Percentiles rank a stretch among this genome's conserved stretches.
phyloP scores from a whole-genome alignment of 2,113 vertebrate species.

The Taurulus bubalis region DNA sequence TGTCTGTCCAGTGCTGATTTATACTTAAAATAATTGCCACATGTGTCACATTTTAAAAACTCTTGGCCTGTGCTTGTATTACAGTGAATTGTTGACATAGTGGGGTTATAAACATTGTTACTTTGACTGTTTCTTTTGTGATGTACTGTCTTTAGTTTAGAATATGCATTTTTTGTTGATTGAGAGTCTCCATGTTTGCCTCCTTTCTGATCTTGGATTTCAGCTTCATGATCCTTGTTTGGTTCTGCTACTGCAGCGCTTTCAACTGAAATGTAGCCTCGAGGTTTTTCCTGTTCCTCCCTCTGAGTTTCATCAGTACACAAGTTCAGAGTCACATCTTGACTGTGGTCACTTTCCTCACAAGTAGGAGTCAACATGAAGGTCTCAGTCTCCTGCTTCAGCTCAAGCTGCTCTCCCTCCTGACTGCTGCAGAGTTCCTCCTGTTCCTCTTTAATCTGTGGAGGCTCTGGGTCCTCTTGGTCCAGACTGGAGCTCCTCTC shows the following conservation, averaged over 20 bases:
- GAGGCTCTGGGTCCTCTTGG: slow-evolving; percentile 1
- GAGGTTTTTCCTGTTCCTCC: neutral
- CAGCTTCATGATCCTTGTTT: neutral
- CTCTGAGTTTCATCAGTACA: neutral
- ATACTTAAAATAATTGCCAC: neutral
- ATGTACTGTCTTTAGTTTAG: neutral
- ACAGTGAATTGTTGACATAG: neutral
- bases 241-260: neutral
- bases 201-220: slow-evolving; percentile 14
- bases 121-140: neutral
- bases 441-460: slow-evolving; percentile 6
- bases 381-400: neutral
- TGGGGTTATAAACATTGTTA: neutral
- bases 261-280: neutral
- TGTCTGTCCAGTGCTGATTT: neutral
- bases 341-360: slow-evolving; percentile 11
- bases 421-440: slow-evolving; percentile 1
- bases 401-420: neutral
- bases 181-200: neutral
- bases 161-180: neutral
- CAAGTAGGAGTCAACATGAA: neutral
- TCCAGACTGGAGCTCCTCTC: too few relatives aligned
- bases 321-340: neutral
- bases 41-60: slow-evolving; percentile 6
- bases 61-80: neutral